Base-by-base conservation (phyloP, 2,113 vertebrate species). In the Onychostoma macrolepis region DNA sequence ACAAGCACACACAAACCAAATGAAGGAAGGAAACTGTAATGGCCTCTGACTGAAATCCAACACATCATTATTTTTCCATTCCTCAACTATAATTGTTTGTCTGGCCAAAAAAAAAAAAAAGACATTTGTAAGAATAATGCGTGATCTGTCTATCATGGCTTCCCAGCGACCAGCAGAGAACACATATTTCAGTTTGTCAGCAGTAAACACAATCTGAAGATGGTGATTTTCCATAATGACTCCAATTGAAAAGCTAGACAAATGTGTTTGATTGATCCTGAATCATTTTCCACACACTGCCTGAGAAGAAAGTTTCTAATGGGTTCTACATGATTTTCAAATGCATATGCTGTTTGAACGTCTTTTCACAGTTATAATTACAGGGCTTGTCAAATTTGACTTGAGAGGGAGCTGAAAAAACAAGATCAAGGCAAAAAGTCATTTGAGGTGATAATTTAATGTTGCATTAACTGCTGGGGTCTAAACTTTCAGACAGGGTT, bases 381-480 rank as follows among this genome's bases (percentile, higher is more conserved):
- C 45, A 24, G 33, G 50, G 7, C 15, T 58, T 80, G 85, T 80
- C 79, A 12, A 33, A 58, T 86, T 81, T 74, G 15, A 43, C 48
- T 86, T 86, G 48, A 85, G 24, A 58, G 26, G 3, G 24, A 48
- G 61, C 30, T 41, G 7, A 56, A 74, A 30, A 86, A 53, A 74
- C 28, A 72, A 24, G 48, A 80, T 86, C 15, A 86, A 81, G 33
- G 26, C 9, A 85, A 71, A 86, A 86, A 71, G 76, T 80, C 6
- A 86, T 80, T 45, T 80, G 76, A 86, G 45, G 85, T 38, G 45
- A 80, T 41, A 71, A 71, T 33, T 78, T 80, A 76, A 77, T n/a
- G 0, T 11, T 15, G 33, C 4, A 58, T 53, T 58, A 79, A 72
- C 9, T 72, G 36, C 10, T 38, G 9, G 36, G 36, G 69, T 41